A percentile compares a stretch with the other conserved stretches of the same genome.
These are phyloP conservation scores for Mormyrus hasselquistii DNA, from an alignment of 2,797 vertebrate species.

Conservation along the genomic window DNA sequence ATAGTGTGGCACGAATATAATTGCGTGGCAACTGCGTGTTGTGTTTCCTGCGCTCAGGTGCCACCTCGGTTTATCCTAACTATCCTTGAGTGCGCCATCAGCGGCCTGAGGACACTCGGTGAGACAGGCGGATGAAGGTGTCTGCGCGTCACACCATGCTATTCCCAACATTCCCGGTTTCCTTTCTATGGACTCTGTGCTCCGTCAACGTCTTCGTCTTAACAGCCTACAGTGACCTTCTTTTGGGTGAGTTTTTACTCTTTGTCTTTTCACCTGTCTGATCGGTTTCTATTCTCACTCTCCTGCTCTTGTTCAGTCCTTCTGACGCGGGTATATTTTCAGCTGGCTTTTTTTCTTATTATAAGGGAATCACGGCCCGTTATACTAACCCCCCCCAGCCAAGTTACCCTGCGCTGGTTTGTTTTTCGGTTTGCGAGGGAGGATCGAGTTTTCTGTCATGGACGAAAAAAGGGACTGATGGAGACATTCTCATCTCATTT, in stretches of 20 bases:
- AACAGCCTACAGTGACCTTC: slow-evolving; percentile 51
- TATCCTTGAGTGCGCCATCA: slow-evolving; percentile 27
- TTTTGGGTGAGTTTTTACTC: slow-evolving; percentile 41
- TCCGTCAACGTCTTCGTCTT: slow-evolving; percentile 45
- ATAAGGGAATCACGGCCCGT: slow-evolving; percentile 53
- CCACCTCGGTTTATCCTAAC: slow-evolving; percentile 37
- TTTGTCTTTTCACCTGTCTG: slow-evolving; percentile 1
- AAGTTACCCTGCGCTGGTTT: slow-evolving; percentile 46
- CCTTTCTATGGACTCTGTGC: slow-evolving; percentile 43
- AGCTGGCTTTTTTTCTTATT: slow-evolving; percentile 40
- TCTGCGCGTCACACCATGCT: slow-evolving; percentile 51
- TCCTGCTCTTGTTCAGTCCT: slow-evolving; percentile 28
- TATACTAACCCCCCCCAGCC: slow-evolving; percentile 35
- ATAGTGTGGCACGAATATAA: background rate
- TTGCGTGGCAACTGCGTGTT: background rate
- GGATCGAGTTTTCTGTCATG: background rate
- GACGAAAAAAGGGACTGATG: background rate
- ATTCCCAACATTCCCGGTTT: slow-evolving; percentile 48
- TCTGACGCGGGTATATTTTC: slow-evolving; percentile 44
- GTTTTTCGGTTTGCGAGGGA: slow-evolving; percentile 16
- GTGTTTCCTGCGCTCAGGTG: slow-evolving; percentile 50
- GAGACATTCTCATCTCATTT: background rate
- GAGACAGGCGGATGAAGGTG: slow-evolving; percentile 47
- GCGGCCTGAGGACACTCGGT: slow-evolving; percentile 51
- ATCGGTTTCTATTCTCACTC: slow-evolving; percentile 9